Evolutionary conservation across 2,888 invertebrate species (phyloP), one percentile per base, ranked within the genome.

Genomic region (Melinopterus prodromus): DNA sequence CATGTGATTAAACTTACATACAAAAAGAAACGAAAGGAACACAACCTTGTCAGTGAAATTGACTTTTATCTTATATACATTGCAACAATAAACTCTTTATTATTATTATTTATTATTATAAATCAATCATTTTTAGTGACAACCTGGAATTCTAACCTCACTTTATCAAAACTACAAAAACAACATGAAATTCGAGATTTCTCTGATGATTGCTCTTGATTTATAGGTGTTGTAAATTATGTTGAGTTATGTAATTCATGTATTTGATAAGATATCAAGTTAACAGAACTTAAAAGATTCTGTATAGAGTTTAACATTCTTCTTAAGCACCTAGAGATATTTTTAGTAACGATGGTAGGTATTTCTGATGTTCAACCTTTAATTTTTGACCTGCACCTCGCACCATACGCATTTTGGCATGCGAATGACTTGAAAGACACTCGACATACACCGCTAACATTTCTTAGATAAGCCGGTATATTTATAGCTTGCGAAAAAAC

Each of bases 401-500:
- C 53, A 53, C 53, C 53, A 53, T 53, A 4, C 5, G 12, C 2
- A 9, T 53, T 53, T 53, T 53, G 53, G 53, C 53, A 53, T 53
- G 9, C 53, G 12, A 53, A 53, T 53, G 53, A 7, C 53, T 53
- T 53, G 12, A 12, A 53, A 9, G 53, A 9, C 5, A 53, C 53
- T 9, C 7, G 12, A 6, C 53, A 6, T 53, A 53, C 53, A 53
- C 2, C 53, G 7, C 12, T 9, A 53, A 53, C 53, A 53, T 53
- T 9, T 12, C 12, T 12, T 12, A 53, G 53, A 53, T 35, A 71
- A 71, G 26, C 16, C 12, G n/a, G 70, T 15, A n/a, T 77, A 77
- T 77, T 77, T 77, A 16, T 72, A 71, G 53, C 71, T 72, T 16
- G 16, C 15, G 12, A 15, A 78, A 26, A 72, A 15, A 38, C 71